phyloP scores from a whole-genome alignment of 2,797 vertebrate genomes.

The Megalops cyprinoides region DNA sequence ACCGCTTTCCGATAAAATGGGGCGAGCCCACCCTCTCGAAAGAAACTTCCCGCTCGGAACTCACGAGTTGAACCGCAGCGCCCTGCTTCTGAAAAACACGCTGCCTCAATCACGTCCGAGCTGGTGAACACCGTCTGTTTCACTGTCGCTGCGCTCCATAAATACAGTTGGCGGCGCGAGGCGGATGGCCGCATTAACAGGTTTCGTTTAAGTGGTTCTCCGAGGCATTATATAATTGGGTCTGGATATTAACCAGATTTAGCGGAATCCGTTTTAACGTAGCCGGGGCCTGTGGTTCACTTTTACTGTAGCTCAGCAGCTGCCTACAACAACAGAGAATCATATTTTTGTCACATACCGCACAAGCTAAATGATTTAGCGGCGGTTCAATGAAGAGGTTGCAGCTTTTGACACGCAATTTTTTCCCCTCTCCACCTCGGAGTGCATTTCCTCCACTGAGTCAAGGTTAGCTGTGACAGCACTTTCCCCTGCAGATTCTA shows the following conservation, averaged over 20 bases:
- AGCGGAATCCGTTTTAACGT: not conserved
- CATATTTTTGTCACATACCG: not conserved
- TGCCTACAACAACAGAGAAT: not conserved
- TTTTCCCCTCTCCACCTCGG: slow-evolving; percentile 56
- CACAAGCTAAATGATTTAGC: not conserved
- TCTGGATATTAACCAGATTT: slow-evolving; percentile 11
- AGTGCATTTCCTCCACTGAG: slow-evolving; percentile 52
- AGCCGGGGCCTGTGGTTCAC: not conserved
- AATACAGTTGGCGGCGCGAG: not conserved
- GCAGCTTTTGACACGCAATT: slow-evolving; percentile 62
- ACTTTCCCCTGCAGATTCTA: not conserved
- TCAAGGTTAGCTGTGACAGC: slow-evolving; percentile 56
- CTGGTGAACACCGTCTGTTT: not conserved
- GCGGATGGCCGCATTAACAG: not conserved
- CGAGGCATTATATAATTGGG: slow-evolving; percentile 8
- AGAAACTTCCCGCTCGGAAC: not conserved
- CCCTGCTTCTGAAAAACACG: not conserved
- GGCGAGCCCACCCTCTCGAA: slow-evolving; percentile 51
- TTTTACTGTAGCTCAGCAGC: not conserved
- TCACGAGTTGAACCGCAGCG: not conserved
- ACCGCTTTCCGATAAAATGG: slow-evolving; percentile 75
- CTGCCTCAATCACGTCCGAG: not conserved
- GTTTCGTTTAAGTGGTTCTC: slow-evolving; percentile 5
- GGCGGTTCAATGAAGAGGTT: slow-evolving; percentile 36
- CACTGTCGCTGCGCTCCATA: not conserved